phyloP scores from a whole-genome alignment of 2,797 vertebrate species.

The Coreius guichenoti region DNA sequence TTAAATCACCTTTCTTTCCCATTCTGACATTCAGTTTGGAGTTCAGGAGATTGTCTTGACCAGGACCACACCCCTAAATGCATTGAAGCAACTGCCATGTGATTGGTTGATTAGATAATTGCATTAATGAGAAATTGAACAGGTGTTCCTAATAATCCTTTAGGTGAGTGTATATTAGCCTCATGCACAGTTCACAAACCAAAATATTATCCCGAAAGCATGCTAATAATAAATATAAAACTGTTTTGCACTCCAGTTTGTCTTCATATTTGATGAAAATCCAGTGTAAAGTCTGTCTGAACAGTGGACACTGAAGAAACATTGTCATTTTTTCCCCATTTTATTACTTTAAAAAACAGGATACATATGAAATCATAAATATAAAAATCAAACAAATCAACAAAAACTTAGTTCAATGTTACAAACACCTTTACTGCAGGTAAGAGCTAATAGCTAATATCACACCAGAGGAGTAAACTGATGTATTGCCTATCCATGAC shows the following conservation, averaged over 20 bases:
- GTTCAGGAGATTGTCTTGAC: too few species aligned
- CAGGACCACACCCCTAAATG: too few species aligned
- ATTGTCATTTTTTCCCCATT: constrained; percentile 68
- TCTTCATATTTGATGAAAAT: background rate
- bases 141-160: too few species aligned
- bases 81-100: too few species aligned
- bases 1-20: too few species aligned
- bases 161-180: too few species aligned
- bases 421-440: constrained; percentile 77
- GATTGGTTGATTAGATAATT: too few species aligned
- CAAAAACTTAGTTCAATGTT: constrained; percentile 75
- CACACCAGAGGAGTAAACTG: constrained; percentile 71
- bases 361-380: constrained; percentile 84
- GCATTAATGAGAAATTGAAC: too few species aligned
- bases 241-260: background rate
- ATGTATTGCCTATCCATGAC: constrained; percentile 67
- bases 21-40: too few species aligned
- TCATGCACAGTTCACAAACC: background rate
- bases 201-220: background rate
- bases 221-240: background rate
- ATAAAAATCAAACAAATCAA: constrained; percentile 76
- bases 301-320: background rate
- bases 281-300: background rate
- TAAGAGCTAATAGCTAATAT: constrained; percentile 75
- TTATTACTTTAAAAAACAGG: constrained; percentile 82